Evolutionary conservation across 2,888 invertebrate genomes (phyloP).

Genomic region (Cancer borealis): DNA sequence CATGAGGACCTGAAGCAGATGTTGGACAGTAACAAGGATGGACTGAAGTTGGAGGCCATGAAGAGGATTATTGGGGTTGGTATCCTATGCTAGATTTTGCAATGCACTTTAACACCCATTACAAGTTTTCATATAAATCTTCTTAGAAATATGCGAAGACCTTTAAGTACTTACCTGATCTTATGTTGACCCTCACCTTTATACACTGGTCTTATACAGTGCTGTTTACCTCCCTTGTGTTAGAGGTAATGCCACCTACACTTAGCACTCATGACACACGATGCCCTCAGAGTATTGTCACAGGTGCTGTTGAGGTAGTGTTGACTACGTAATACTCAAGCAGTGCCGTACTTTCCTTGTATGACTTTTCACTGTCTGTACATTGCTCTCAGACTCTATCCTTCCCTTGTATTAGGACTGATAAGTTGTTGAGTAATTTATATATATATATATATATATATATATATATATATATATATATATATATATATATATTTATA

Average conservation of each 20-base stretch:
- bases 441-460: not conserved
- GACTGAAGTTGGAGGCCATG: constrained; percentile 98
- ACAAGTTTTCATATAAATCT: not conserved
- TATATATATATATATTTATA: not conserved
- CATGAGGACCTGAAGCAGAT: constrained; percentile 92
- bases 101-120: not conserved
- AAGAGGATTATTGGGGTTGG: constrained; percentile 95
- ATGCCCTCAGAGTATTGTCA: too few relatives aligned
- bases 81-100: not conserved
- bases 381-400: not conserved
- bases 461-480: not conserved
- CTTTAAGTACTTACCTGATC: not conserved
- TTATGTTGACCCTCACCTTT: not conserved
- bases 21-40: constrained; percentile 98
- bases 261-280: too few relatives aligned
- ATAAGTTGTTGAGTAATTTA: not conserved
- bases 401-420: not conserved
- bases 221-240: not conserved
- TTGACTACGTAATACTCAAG: too few relatives aligned
- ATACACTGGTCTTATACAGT: not conserved
- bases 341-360: too few relatives aligned
- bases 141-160: not conserved
- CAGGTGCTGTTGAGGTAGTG: too few relatives aligned
- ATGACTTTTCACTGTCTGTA: too few relatives aligned
- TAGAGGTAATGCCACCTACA: too few relatives aligned